These are phyloP conservation scores for Anguilla marmorata DNA, from an alignment of 2,797 vertebrate species.

Conservation along the genomic window DNA sequence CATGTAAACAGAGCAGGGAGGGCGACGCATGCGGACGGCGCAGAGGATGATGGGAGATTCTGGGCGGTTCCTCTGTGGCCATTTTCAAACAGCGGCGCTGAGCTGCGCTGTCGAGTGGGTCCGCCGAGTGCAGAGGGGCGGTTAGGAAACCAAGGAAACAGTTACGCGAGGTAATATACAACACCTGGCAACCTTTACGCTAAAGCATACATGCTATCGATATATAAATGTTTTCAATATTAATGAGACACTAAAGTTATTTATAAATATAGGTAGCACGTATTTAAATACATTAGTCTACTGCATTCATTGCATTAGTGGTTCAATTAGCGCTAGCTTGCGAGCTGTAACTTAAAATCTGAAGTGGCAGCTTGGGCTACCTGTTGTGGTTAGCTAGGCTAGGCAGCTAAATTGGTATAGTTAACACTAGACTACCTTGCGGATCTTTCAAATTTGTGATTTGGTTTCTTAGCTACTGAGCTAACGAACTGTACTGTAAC, in stretches of 20 bases:
- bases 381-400: no score
- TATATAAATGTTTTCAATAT: neutral
- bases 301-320: no score
- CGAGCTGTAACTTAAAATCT: no score
- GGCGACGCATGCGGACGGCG: conserved; percentile 9
- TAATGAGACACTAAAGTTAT: neutral
- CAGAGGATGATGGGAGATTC: conserved; percentile 30
- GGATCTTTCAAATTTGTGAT: no score
- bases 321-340: no score
- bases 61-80: conserved; percentile 1
- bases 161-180: neutral
- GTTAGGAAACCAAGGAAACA: neutral
- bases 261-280: neutral
- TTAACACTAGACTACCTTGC: no score
- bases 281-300: neutral
- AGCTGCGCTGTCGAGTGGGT: neutral
- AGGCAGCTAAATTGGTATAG: no score
- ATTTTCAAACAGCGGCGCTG: conserved; percentile 36
- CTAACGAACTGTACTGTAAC: no score
- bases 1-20: conserved; percentile 32
- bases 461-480: no score
- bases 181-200: conserved; percentile 16
- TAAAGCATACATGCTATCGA: neutral
- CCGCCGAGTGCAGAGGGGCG: neutral
- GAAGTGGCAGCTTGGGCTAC: no score